A percentile compares a stretch with the other conserved stretches of the same genome.
Conservation (phyloP, 23 tunicate genomes). For the Trididemnum nubilum region DNA sequence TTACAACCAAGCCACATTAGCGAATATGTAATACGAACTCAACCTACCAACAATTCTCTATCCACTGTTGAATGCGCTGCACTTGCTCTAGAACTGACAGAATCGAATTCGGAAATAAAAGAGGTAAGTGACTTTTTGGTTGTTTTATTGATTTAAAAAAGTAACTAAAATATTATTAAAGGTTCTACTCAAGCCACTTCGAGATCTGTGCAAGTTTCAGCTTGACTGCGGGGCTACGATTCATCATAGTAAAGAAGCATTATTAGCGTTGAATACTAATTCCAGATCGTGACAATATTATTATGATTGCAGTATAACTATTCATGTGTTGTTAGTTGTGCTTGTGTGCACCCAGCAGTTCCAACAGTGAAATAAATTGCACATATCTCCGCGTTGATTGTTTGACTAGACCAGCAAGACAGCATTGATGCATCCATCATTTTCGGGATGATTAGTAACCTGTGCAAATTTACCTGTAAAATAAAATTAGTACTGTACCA, state of each 20-base stretch:
- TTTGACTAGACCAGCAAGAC: slow-evolving; percentile 94
- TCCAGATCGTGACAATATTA: no score
- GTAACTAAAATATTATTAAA: not conserved
- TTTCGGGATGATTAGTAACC: slow-evolving; percentile 98
- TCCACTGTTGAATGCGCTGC: slow-evolving; percentile 95
- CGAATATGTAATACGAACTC: slow-evolving; percentile 90
- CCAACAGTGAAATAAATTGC: no score
- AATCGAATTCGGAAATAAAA: slow-evolving; percentile 37
- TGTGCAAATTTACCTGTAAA: slow-evolving; percentile 88
- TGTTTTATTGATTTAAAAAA: not conserved
- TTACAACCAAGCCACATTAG: slow-evolving; percentile 26
- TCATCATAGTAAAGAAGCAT: slow-evolving; percentile 75
- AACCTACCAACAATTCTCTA: slow-evolving; percentile 73
- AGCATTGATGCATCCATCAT: slow-evolving; percentile 97
- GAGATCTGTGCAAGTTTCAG: slow-evolving; percentile 79
- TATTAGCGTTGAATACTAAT: no score
- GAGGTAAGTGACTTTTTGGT: slow-evolving; percentile 38
- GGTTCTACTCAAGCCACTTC: slow-evolving; percentile 70
- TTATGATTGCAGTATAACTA: no score
- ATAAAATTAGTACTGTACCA: not conserved
- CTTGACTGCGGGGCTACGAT: slow-evolving; percentile 69
- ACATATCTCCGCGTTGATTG: no score
- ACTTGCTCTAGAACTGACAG: slow-evolving; percentile 51
- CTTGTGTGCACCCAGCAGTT: no score
- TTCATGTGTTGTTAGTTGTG: no score